Evolutionary conservation across 2,888 invertebrate species (phyloP).

Genomic region (Lochmaea capreae): DNA sequence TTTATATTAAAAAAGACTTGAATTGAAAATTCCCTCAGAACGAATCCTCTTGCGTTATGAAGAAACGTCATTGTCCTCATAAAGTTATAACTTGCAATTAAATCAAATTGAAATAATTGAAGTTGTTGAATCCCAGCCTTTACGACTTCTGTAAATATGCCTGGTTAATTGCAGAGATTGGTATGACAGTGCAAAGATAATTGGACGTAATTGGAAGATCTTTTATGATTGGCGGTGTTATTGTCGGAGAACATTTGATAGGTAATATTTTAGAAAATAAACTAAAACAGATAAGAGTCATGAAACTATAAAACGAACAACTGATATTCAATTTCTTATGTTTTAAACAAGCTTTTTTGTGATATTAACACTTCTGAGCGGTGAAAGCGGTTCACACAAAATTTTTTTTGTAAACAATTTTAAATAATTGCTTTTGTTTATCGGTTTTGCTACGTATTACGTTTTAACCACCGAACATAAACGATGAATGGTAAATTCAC

Average conservation of each 20-base stretch:
- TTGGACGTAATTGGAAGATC: slow-evolving; percentile 12
- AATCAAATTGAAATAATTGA: slow-evolving; percentile 33
- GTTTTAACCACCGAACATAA: no score
- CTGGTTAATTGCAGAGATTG: slow-evolving; percentile 15
- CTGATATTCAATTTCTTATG: no score
- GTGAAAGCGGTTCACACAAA: no score
- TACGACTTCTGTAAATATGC: slow-evolving; percentile 16
- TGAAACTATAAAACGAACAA: not conserved
- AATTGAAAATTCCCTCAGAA: not conserved
- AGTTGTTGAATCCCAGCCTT: slow-evolving; percentile 24
- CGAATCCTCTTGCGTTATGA: not conserved
- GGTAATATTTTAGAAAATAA: not conserved
- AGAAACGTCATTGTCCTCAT: not conserved
- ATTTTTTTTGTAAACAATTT: no score
- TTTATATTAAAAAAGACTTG: no score
- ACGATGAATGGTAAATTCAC: no score
- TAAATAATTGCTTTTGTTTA: no score
- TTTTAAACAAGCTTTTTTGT: no score
- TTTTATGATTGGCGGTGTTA: not conserved
- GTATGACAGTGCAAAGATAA: slow-evolving; percentile 11
- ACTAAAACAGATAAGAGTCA: not conserved
- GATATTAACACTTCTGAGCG: no score
- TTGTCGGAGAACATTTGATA: not conserved
- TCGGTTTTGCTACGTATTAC: no score
- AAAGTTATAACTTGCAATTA: slow-evolving; percentile 19